Evolutionary conservation across 2,888 invertebrate species (phyloP), one percentile per base, ranked within the genome.

Genomic region (Watsonalla binaria): DNA sequence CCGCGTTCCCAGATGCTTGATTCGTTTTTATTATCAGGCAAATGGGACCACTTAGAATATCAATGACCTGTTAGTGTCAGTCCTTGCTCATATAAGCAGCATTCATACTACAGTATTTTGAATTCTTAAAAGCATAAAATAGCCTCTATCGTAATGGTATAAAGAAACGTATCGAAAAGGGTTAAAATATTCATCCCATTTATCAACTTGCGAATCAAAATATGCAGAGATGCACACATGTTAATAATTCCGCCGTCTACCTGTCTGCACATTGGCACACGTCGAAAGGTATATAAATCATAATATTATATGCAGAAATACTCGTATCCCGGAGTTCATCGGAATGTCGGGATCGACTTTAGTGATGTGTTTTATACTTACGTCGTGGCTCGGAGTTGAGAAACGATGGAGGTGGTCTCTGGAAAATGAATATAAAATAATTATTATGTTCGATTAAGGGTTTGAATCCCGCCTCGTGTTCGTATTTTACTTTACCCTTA

Each of bases 271-370:
- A 67, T 72, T 70, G 70, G 74, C 72, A 71, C 70, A 61, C 65
- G 71, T 66, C 64, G 68, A 64, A 68, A 72, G 71, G 69, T 66
- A 70, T 78, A 87, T 88, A 86, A 87, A 88, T 89, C 87, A 89
- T 85, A 71, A 77, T 81, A 84, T 76, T 77, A 80, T 79, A 80
- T 81, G 74, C 74, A 64, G 72, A 68, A 72, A 76, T 72, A 75
- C 69, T 76, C 24, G 24, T 24, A 24, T 24, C 72, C 72, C 68
- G 58, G 75, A 78, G 79, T 76, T 79, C 83, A 84, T 82, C 74
- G 24, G 82, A 66, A 74, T 72, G 66, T 74, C 76, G 80, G 72
- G 74, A 79, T 72, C 77, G 76, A 82, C 82, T 82, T 77, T 68
- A 74, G 75, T 71, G 74, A 74, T 74, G 72, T 75, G 74, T 76